Percentiles rank a stretch among this genome's conserved stretches.
phyloP scores from a whole-genome alignment of 2,113 vertebrate genomes.

The Myotis lucifugus region DNA sequence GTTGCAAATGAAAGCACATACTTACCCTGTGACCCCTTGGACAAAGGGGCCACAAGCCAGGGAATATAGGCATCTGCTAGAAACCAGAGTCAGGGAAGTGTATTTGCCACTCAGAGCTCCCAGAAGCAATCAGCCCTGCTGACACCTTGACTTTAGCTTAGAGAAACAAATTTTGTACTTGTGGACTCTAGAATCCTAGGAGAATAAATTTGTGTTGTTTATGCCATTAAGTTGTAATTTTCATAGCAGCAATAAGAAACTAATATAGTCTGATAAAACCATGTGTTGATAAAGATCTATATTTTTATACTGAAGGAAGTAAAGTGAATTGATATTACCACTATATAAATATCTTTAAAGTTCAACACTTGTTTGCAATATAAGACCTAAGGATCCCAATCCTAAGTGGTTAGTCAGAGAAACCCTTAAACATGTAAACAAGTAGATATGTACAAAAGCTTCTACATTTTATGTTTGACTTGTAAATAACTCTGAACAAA shows the following conservation, averaged over 20 bases:
- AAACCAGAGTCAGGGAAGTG: neutral
- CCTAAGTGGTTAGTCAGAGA: neutral
- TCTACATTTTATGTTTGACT: neutral
- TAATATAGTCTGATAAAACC: neutral
- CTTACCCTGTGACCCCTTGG: neutral
- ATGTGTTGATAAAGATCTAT: neutral
- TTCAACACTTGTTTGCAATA: neutral
- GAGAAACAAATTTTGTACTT: neutral
- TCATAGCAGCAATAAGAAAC: neutral
- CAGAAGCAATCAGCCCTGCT: neutral
- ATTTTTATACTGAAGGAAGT: neutral
- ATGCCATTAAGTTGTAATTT: neutral
- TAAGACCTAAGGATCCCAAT: neutral
- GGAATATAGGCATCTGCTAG: neutral
- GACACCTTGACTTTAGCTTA: neutral
- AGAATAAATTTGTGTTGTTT: neutral
- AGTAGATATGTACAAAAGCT: neutral
- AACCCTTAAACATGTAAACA: neutral
- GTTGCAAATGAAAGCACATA: neutral
- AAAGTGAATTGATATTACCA: neutral
- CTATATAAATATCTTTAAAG: neutral
- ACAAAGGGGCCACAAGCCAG: neutral
- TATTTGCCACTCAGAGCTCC: neutral
- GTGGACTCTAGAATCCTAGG: neutral
- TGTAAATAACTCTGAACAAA: neutral